These are phyloP conservation scores for Deilephila porcellus DNA, from an alignment of 2,888 invertebrate genomes.

Conservation along the genomic window DNA sequence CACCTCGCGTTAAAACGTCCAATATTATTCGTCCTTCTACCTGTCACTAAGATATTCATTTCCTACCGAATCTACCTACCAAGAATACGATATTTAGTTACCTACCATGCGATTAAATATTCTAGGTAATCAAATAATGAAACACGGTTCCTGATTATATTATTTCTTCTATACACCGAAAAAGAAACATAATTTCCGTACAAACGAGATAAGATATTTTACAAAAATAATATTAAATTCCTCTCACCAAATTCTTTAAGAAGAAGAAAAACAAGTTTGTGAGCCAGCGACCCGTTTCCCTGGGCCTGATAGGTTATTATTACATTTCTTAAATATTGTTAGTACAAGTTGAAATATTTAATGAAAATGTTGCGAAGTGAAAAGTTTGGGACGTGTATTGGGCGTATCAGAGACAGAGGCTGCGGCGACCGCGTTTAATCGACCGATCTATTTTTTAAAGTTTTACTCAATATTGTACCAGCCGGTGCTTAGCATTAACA, in stretches of 20 bases:
- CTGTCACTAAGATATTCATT: too few species aligned
- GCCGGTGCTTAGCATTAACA: too few species aligned
- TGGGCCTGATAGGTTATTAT: slow-evolving; percentile 7
- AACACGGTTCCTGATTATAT: neutral
- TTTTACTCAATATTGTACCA: neutral
- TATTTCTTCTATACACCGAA: neutral
- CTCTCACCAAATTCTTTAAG: neutral
- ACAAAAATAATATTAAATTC: neutral
- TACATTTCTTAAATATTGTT: slow-evolving; percentile 14
- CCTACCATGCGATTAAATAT: too few species aligned
- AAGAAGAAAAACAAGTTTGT: neutral
- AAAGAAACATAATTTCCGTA: neutral
- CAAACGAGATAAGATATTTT: neutral
- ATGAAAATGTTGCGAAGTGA: neutral
- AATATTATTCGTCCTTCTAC: too few species aligned
- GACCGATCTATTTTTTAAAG: neutral
- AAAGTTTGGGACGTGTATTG: slow-evolving; percentile 3
- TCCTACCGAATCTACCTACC: too few species aligned
- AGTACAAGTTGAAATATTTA: neutral
- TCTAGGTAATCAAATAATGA: neutral
- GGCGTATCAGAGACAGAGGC: too few species aligned
- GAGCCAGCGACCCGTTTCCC: neutral
- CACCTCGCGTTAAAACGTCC: too few species aligned
- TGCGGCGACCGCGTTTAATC: neutral
- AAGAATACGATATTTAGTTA: too few species aligned